Evolutionary conservation across 2,113 vertebrate genomes (phyloP), one percentile per base, ranked within the genome.

Genomic region (Cygnus atratus): DNA sequence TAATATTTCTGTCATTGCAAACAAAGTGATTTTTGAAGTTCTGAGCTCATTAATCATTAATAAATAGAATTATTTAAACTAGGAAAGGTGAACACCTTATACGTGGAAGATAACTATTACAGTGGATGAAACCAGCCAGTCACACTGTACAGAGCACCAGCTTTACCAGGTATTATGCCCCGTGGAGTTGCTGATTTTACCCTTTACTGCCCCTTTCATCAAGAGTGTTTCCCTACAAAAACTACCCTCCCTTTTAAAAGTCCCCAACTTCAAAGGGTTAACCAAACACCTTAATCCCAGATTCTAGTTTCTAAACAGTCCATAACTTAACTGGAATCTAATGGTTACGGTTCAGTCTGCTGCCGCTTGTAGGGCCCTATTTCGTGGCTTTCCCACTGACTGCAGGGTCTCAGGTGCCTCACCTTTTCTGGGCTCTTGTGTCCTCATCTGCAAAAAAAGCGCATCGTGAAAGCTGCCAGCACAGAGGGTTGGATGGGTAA

Each of bases 221-320:
- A 12, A n/a, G 3, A 33, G 19, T 21, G 25, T 17, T 78, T 88
- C 59, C 43, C 44, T 37, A 44, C 35, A 65, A 37, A 83, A 93
- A 33, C 28, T 13, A 4, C 2, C 11, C 11, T 31, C 15, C 21
- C 5, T 31, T 86, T 72, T n/a, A 33, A 29, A 89, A 72, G 12
- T 58, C 6, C 22, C 33, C n/a, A 4, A n/a, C 72, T 79, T 29
- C 86, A 85, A 95, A 93, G 78, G 62, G 89, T 93, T 92, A 96
- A 92, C 20, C 29, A 57, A 87, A 87, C 50, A 57, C 21, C 44
- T 83, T 37, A 31, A 75, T 16, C 26, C 6, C 66, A 80, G 55
- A 41, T 39, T 87, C 81, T 25, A 9, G 17, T 86, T 90, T 77
- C 78, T 19, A 2, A 41, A 58, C 54, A 18, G 31, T 78, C 76